A percentile compares a stretch with the other conserved stretches of the same genome.
These are phyloP conservation scores for Indicator indicator DNA, from an alignment of 2,113 vertebrate species.

Conservation along the genomic window DNA sequence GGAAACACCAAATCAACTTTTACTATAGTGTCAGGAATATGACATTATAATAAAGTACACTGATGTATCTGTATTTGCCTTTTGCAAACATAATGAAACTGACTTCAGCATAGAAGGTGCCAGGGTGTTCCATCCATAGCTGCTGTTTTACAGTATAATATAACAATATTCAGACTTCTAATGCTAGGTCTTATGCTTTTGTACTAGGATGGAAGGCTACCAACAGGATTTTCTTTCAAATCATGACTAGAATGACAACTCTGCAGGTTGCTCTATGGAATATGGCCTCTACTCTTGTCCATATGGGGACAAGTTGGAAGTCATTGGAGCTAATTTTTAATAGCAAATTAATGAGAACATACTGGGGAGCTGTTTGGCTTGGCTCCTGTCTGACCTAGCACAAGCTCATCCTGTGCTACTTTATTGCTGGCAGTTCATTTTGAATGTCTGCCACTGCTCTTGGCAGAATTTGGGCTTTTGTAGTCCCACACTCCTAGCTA, in stretches of 20 bases:
- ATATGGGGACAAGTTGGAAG: background rate
- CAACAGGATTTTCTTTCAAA: background rate
- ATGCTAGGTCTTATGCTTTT: background rate
- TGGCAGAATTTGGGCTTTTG: background rate
- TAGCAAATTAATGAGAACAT: background rate
- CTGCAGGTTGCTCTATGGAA: background rate
- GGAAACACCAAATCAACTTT: slow-evolving; percentile 57
- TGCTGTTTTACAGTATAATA: slow-evolving; percentile 2
- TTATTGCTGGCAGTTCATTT: background rate
- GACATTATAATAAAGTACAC: slow-evolving; percentile 44
- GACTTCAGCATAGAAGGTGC: background rate
- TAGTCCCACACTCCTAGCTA: accelerated
- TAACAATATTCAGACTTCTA: background rate
- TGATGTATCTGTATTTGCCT: slow-evolving; percentile 38
- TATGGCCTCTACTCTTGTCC: background rate
- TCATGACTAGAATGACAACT: background rate
- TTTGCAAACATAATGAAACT: slow-evolving; percentile 48
- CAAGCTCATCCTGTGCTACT: background rate
- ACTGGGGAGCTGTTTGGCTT: background rate
- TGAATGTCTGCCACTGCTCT: background rate
- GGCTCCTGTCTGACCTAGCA: background rate
- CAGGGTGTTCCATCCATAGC: background rate
- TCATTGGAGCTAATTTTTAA: background rate
- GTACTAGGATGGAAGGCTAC: background rate
- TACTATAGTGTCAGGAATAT: slow-evolving; percentile 36